These are phyloP conservation scores for Spinus olivaceus DNA, from an alignment of 2,797 vertebrate genomes.

Conservation along the genomic window DNA sequence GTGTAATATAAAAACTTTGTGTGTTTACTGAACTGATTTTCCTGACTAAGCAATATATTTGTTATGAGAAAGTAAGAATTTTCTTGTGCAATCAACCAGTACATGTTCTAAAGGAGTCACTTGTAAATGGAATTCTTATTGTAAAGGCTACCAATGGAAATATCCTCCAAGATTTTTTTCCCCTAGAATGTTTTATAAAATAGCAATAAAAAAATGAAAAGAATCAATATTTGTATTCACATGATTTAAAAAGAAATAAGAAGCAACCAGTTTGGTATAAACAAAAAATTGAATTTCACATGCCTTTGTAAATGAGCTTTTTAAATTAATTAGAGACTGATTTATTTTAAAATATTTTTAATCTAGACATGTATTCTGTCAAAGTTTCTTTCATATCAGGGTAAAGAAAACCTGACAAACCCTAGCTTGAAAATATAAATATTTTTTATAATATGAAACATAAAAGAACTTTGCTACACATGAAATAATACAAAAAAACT, in stretches of 20 bases:
- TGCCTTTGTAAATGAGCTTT: not conserved
- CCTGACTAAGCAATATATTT: not conserved
- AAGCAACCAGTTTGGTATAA: not conserved
- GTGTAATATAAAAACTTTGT: not conserved
- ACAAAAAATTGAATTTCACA: not conserved
- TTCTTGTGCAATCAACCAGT: not conserved
- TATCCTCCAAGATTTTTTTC: not conserved
- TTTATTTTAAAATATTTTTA: not conserved
- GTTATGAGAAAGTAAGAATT: not conserved
- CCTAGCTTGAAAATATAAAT: not conserved
- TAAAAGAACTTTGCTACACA: not conserved
- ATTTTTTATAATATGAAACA: not conserved
- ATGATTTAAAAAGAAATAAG: not conserved
- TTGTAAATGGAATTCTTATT: not conserved
- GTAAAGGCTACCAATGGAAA: not conserved
- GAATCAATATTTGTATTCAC: not conserved
- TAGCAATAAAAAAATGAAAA: not conserved
- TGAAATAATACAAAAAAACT: not conserved
- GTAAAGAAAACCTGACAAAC: not conserved
- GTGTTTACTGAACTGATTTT: not conserved
- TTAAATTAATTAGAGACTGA: not conserved
- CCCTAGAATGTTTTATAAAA: not conserved
- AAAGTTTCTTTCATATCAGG: not conserved
- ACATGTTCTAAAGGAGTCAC: not conserved
- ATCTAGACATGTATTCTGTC: not conserved